Evolutionary conservation across 2,888 invertebrate species (phyloP).

Genomic region (Linnaemya vulpina): DNA sequence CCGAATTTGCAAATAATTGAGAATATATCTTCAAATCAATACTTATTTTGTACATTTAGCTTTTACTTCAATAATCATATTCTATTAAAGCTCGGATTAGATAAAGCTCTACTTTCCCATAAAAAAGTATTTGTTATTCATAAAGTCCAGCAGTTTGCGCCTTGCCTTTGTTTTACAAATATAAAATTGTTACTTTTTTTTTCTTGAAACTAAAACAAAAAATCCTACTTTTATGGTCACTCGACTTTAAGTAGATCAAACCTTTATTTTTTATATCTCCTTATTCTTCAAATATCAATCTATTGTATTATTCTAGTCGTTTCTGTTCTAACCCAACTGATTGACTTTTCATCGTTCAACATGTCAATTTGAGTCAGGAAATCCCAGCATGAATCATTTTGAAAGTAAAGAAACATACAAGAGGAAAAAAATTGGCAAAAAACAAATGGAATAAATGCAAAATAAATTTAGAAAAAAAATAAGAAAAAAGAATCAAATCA

Average conservation of each 20-base stretch:
- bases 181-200: background rate
- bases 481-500: conserved; percentile 5
- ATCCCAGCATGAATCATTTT: conserved; percentile 80
- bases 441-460: conserved; percentile 19
- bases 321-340: conserved; percentile 38
- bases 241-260: conserved; percentile 29
- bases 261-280: background rate
- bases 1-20: too few species aligned
- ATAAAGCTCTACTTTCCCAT: too few species aligned
- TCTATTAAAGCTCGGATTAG: too few species aligned
- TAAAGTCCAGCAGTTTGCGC: too few species aligned
- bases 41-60: too few species aligned
- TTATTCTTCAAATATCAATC: conserved; percentile 44
- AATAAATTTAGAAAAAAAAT: background rate
- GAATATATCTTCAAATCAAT: too few species aligned
- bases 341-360: conserved; percentile 71
- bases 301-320: conserved; percentile 43
- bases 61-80: too few species aligned
- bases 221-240: conserved; percentile 41
- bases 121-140: too few species aligned
- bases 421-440: background rate
- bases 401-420: conserved; percentile 57
- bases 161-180: too few species aligned
- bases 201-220: background rate
- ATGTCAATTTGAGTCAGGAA: conserved; percentile 80